phyloP scores from a whole-genome alignment of 2,113 vertebrate species.

The Saccopteryx bilineata region DNA sequence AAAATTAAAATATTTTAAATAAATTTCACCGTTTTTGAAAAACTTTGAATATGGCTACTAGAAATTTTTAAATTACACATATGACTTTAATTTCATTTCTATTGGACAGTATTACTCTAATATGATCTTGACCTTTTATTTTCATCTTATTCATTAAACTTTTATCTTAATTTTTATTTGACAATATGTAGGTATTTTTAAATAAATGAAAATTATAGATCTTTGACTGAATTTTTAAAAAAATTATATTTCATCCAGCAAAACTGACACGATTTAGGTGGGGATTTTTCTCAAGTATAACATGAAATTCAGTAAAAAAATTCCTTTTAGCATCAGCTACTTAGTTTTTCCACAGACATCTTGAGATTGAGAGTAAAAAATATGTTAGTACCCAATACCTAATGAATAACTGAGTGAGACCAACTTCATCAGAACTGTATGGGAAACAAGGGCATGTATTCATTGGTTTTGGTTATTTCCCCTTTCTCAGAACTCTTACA shows the following conservation, averaged over 20 bases:
- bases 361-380: slow-evolving; percentile 26
- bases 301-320: slow-evolving; percentile 47
- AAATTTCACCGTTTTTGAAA: background rate
- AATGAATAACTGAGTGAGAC: slow-evolving; percentile 2
- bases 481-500: slow-evolving; percentile 17
- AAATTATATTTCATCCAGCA: background rate
- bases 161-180: background rate
- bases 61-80: background rate
- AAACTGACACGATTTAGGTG: background rate
- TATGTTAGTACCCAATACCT: background rate
- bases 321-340: background rate
- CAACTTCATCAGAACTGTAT: background rate
- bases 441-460: background rate
- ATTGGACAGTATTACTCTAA: background rate
- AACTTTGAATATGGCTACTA: background rate
- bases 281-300: background rate
- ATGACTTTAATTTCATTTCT: background rate
- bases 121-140: background rate
- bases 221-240: background rate
- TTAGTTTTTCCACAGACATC: background rate
- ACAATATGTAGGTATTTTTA: background rate
- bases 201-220: background rate
- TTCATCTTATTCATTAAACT: slow-evolving; percentile 24
- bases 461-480: slow-evolving; percentile 47
- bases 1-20: slow-evolving; percentile 37